Evolutionary conservation across 2,888 invertebrate species (phyloP).

Genomic region (Lottia gigantea): DNA sequence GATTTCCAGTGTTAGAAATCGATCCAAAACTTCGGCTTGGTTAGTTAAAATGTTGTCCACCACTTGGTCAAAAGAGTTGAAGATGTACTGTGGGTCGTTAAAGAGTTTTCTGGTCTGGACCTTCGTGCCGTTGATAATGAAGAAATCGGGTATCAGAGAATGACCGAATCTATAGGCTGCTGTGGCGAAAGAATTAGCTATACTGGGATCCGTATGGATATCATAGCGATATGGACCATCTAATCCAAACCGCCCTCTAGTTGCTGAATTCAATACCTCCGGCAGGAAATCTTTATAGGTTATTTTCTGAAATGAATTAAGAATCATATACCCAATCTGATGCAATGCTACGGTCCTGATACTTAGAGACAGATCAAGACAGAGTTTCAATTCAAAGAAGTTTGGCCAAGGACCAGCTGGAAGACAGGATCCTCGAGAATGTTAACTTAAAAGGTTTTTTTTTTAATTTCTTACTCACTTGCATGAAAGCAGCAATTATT

Average conservation of each 20-base stretch:
- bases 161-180: conserved; percentile 41
- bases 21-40: not conserved
- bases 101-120: not conserved
- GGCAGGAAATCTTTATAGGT: conserved; percentile 74
- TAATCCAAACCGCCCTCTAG: conserved; percentile 86
- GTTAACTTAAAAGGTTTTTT: no score
- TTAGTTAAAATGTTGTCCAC: not conserved
- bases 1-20: not conserved
- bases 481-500: conserved; percentile 78
- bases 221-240: conserved; percentile 75
- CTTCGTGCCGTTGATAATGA: not conserved
- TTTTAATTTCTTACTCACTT: not conserved
- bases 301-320: conserved; percentile 47
- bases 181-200: conserved; percentile 54
- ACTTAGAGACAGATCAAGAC: no score
- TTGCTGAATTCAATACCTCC: conserved; percentile 88
- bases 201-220: conserved; percentile 40
- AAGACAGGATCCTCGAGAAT: not conserved
- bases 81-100: not conserved
- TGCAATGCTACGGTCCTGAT: no score
- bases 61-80: not conserved
- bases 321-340: no score
- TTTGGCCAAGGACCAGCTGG: no score
- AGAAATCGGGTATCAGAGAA: conserved; percentile 38
- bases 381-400: no score